These are phyloP conservation scores for Melanotaenia boesemani DNA, from an alignment of 2,797 vertebrate species.

Conservation along the genomic window DNA sequence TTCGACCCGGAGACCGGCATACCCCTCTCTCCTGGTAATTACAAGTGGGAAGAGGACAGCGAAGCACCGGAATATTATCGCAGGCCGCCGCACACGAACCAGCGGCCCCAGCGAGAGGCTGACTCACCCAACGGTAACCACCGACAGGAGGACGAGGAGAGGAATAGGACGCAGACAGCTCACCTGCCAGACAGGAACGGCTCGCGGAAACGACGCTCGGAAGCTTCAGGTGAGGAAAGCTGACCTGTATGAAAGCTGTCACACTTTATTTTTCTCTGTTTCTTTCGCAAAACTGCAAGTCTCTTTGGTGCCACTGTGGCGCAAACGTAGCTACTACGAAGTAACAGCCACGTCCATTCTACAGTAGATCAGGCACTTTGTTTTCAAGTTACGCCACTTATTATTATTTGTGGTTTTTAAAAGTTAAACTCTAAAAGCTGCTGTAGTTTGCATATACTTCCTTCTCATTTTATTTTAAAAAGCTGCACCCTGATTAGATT, in stretches of 20 bases:
- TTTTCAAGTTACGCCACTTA: background rate
- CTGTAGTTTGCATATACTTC: background rate
- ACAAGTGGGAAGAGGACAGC: slow-evolving; percentile 86
- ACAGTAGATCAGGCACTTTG: background rate
- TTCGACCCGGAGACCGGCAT: slow-evolving; percentile 87
- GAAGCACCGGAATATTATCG: slow-evolving; percentile 90
- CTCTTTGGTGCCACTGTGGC: background rate
- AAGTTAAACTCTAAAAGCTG: background rate
- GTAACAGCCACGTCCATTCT: slow-evolving; percentile 17
- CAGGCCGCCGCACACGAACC: slow-evolving; percentile 66
- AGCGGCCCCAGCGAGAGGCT: slow-evolving; percentile 62
- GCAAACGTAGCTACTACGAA: slow-evolving; percentile 2
- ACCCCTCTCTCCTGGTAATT: slow-evolving; percentile 85
- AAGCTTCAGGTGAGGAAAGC: slow-evolving; percentile 77
- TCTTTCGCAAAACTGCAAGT: background rate
- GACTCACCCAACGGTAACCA: slow-evolving; percentile 75
- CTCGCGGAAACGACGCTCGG: slow-evolving; percentile 83
- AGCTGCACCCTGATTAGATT: background rate
- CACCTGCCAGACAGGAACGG: slow-evolving; percentile 10
- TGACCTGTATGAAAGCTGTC: background rate
- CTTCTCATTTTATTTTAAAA: background rate
- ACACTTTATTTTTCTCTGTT: background rate
- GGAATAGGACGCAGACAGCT: slow-evolving; percentile 30
- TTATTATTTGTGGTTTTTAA: slow-evolving; percentile 1
- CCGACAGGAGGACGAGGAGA: slow-evolving; percentile 30